Conservation (phyloP, 2,888 invertebrate genomes). For the Thalpophila matura region DNA sequence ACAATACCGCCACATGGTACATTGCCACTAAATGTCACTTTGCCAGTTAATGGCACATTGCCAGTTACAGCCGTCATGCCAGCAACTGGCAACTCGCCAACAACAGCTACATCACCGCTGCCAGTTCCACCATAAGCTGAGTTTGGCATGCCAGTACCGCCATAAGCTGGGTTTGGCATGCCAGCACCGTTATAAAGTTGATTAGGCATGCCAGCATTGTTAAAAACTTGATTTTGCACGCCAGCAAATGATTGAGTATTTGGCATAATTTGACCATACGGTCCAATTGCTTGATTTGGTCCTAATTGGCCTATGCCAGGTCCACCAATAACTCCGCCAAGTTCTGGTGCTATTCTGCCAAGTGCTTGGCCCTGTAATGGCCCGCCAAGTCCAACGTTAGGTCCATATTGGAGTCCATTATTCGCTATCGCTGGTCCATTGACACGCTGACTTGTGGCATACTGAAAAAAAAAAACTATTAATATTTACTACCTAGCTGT, state of each 20-base stretch:
- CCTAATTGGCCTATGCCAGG: conserved; percentile 15
- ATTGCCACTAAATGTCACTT: conserved; percentile 52
- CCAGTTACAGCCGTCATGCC: conserved; percentile 61
- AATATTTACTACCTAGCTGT: no score
- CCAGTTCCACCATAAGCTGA: conserved; percentile 49
- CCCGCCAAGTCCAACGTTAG: conserved; percentile 2
- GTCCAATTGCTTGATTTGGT: conserved; percentile 17
- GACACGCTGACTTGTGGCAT: conserved; percentile 24
- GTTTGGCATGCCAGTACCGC: conserved; percentile 1
- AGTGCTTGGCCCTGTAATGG: conserved; percentile 6
- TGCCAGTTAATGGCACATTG: conserved; percentile 56
- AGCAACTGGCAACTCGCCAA: conserved; percentile 67
- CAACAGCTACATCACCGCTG: conserved; percentile 63
- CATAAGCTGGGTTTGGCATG: background rate
- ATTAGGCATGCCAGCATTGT: background rate
- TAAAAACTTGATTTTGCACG: background rate
- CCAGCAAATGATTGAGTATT: conserved; percentile 9
- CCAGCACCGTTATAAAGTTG: background rate
- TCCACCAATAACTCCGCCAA: background rate
- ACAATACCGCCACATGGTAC: conserved; percentile 53
- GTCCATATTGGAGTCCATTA: conserved; percentile 21
- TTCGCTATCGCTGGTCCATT: conserved; percentile 9
- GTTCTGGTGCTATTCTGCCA: conserved; percentile 6
- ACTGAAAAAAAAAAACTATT: conserved; percentile 33
- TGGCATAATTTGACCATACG: conserved; percentile 10